These are phyloP conservation scores for Alethe diademata DNA, from an alignment of 2,113 vertebrate species.

Conservation along the genomic window DNA sequence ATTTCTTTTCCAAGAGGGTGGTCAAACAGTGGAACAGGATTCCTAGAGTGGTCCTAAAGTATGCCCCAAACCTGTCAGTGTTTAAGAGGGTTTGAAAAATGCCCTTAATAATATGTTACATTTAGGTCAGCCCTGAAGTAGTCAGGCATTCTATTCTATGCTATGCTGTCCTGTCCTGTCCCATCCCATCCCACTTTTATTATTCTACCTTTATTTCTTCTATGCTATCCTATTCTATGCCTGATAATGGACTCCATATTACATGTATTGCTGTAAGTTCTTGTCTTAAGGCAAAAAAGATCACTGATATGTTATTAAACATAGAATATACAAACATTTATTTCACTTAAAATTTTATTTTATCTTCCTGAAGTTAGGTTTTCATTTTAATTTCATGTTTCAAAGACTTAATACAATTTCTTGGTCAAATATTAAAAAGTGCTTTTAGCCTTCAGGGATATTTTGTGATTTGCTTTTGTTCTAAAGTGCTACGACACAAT, in stretches of 20 bases:
- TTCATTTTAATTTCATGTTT: not conserved
- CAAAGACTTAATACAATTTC: not conserved
- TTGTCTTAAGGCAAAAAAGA: not conserved
- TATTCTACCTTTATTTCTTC: not conserved
- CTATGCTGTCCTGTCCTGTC: too few relatives aligned
- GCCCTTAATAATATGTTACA: not conserved
- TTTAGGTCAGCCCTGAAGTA: not conserved
- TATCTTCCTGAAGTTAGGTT: not conserved
- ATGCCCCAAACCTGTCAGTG: not conserved
- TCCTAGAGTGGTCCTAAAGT: not conserved
- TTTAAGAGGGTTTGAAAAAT: not conserved
- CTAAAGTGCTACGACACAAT: not conserved
- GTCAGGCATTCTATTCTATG: not conserved
- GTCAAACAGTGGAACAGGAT: not conserved
- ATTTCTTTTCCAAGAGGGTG: not conserved
- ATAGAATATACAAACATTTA: not conserved
- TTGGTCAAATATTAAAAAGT: not conserved
- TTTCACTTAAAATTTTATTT: not conserved
- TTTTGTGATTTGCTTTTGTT: not conserved
- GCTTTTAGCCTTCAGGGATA: not conserved
- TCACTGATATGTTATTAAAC: not conserved
- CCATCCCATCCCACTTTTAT: not conserved
- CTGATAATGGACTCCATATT: not conserved
- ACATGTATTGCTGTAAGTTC: not conserved
- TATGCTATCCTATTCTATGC: not conserved